phyloP scores from a whole-genome alignment of 2,888 invertebrate species.

The Ennomos fuscantarius region DNA sequence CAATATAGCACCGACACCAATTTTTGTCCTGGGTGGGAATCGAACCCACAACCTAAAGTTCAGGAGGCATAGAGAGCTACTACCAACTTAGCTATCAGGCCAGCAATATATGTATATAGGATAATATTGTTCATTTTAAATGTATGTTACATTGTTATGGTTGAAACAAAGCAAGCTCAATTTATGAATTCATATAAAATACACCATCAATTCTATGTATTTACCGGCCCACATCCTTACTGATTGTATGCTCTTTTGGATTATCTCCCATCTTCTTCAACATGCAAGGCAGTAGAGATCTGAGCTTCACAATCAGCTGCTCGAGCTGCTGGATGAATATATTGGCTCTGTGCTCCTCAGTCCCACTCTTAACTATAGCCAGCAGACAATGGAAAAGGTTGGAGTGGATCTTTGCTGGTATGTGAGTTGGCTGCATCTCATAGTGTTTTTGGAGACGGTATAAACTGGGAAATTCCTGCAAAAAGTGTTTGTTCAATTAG shows the following conservation, averaged over 20 bases:
- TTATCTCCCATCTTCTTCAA: constrained; percentile 56
- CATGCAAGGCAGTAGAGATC: constrained; percentile 68
- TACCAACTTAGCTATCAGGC: no score
- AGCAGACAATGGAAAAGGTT: constrained; percentile 74
- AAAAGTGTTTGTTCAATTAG: constrained; percentile 3
- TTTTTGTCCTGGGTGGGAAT: no score
- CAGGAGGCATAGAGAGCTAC: no score
- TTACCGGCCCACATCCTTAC: constrained; percentile 73
- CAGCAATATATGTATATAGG: no score
- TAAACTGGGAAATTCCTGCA: constrained; percentile 72
- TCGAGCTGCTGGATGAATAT: constrained; percentile 74
- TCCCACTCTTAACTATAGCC: constrained; percentile 66
- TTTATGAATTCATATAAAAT: no score
- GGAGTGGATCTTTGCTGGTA: constrained; percentile 68
- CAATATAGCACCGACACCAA: no score
- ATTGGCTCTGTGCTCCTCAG: constrained; percentile 62
- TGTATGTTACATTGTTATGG: no score
- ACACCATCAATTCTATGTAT: constrained; percentile 2
- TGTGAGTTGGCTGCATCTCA: constrained; percentile 71
- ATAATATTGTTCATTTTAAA: no score
- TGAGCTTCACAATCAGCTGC: constrained; percentile 67
- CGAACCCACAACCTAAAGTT: no score
- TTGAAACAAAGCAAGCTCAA: no score
- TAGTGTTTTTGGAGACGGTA: constrained; percentile 76
- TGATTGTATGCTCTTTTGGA: constrained; percentile 63